Evolutionary conservation across 2,797 vertebrate genomes (phyloP).

Genomic region (Pipistrellus kuhlii): DNA sequence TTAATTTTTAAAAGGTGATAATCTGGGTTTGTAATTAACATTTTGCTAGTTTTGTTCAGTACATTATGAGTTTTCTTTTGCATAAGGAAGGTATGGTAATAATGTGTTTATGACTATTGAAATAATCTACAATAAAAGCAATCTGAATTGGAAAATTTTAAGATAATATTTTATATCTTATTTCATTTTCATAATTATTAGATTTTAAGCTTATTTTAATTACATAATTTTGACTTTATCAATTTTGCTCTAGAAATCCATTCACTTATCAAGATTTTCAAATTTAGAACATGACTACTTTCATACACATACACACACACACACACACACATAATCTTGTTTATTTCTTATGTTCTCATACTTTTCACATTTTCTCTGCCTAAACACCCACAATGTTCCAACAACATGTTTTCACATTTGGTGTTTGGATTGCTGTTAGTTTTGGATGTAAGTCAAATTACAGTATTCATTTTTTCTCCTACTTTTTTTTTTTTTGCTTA

Average conservation of each 20-base stretch:
- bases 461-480: not conserved
- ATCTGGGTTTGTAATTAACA: not conserved
- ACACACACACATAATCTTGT: not conserved
- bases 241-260: not conserved
- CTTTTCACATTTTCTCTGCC: constrained; percentile 59
- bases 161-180: not conserved
- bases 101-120: not conserved
- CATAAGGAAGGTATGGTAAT: not conserved
- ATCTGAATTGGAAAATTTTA: not conserved
- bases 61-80: not conserved
- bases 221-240: not conserved
- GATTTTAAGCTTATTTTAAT: not conserved
- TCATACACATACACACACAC: not conserved
- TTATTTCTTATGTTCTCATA: constrained; percentile 43
- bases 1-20: not conserved
- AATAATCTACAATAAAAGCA: constrained; percentile 23
- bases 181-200: not conserved
- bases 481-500: constrained; percentile 4
- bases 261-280: not conserved
- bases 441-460: constrained; percentile 50
- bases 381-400: constrained; percentile 66
- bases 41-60: not conserved
- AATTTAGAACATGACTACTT: not conserved
- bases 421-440: constrained; percentile 49
- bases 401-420: constrained; percentile 49